Conservation (phyloP, 2,888 invertebrate genomes). For the Nineta flava region DNA sequence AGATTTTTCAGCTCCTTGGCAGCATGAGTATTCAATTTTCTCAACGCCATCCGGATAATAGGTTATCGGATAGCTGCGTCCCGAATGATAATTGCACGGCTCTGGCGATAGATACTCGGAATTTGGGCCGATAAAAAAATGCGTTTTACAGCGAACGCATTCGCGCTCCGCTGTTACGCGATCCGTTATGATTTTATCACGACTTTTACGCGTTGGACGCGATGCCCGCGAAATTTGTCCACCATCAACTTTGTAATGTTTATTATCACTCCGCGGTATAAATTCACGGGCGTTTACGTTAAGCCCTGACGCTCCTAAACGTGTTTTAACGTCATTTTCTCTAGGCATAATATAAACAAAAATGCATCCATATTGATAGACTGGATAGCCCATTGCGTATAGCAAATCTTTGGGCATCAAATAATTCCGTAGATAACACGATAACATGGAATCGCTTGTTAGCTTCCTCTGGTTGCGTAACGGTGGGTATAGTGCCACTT, state of each 20-base stretch:
- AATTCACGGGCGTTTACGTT: conserved; percentile 55
- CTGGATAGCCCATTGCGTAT: too few relatives aligned
- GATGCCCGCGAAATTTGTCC: conserved; percentile 10
- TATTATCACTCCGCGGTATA: conserved; percentile 30
- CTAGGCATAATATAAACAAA: too few relatives aligned
- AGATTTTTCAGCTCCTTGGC: conserved; percentile 32
- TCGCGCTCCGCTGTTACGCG: conserved; percentile 29
- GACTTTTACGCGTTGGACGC: conserved; percentile 1
- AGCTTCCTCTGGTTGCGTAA: conserved; percentile 27
- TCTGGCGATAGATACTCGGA: conserved; percentile 59
- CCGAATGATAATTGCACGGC: conserved; percentile 80
- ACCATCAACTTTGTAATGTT: conserved; percentile 2
- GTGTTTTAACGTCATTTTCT: too few relatives aligned
- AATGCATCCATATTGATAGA: too few relatives aligned
- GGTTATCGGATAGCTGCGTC: too few relatives aligned
- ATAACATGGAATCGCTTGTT: conserved; percentile 36
- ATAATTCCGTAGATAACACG: conserved; percentile 40
- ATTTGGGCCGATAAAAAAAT: conserved; percentile 51
- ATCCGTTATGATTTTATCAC: not conserved
- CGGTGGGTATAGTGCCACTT: conserved; percentile 20
- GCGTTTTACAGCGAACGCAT: conserved; percentile 57
- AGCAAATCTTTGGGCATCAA: too few relatives aligned
- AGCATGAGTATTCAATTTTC: conserved; percentile 53
- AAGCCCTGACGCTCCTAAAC: conserved; percentile 20
- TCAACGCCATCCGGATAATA: too few relatives aligned